Conservation (phyloP, 2,113 vertebrate species). For the Corythoichthys haematopterus region DNA sequence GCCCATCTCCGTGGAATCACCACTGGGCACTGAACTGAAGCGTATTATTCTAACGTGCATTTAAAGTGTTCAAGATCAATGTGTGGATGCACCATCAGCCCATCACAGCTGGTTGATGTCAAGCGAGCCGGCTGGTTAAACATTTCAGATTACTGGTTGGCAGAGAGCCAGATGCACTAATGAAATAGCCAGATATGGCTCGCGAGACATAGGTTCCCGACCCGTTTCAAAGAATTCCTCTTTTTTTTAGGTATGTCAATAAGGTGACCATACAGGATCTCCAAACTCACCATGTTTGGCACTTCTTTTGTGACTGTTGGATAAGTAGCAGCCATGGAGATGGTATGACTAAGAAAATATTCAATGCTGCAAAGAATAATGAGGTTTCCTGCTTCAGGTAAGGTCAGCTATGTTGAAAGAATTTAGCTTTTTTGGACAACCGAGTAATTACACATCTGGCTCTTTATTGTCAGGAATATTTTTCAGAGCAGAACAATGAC, state of each 20-base stretch:
- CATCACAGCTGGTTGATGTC: no score
- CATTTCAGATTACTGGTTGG: no score
- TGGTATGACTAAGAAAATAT: constrained; percentile 63
- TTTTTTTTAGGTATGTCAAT: constrained; percentile 65
- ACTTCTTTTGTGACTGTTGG: constrained; percentile 75
- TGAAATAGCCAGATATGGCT: no score
- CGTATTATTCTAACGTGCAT: no score
- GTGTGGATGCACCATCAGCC: no score
- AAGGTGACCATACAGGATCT: constrained; percentile 71
- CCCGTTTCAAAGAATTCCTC: background rate
- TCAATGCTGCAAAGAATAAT: constrained; percentile 69
- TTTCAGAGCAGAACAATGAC: constrained; percentile 74
- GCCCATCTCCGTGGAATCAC: no score
- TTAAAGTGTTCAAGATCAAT: no score
- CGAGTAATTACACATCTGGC: background rate
- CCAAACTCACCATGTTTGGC: constrained; percentile 61
- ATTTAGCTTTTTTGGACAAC: background rate
- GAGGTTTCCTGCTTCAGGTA: constrained; percentile 77
- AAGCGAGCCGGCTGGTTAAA: no score
- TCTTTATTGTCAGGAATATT: constrained; percentile 64
- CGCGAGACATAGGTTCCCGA: no score
- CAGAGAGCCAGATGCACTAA: no score
- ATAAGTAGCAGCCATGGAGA: constrained; percentile 63
- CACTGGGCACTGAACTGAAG: no score
- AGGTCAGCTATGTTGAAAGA: constrained; percentile 6